Evolutionary conservation across 2,888 invertebrate species (phyloP).

Genomic region (Calliopum simillimum): DNA sequence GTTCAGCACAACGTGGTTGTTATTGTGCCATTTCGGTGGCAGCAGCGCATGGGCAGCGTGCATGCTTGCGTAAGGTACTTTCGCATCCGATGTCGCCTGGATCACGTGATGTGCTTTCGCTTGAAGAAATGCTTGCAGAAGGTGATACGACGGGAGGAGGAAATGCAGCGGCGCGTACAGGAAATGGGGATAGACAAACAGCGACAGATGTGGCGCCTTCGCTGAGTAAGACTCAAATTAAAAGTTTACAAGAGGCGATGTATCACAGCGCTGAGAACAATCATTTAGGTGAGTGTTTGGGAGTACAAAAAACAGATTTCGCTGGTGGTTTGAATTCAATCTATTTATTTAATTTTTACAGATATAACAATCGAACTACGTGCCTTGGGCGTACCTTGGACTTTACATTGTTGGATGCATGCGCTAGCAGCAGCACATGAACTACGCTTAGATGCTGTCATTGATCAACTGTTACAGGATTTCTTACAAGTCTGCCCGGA

Average conservation of each 20-base stretch:
- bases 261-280: slow-evolving; percentile 94
- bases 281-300: slow-evolving; percentile 75
- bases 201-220: slow-evolving; percentile 63
- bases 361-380: slow-evolving; percentile 91
- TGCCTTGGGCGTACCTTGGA: slow-evolving; percentile 90
- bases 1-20: slow-evolving; percentile 87
- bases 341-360: slow-evolving; percentile 55
- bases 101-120: slow-evolving; percentile 81
- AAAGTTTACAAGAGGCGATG: slow-evolving; percentile 91
- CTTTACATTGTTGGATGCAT: slow-evolving; percentile 92
- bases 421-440: slow-evolving; percentile 89
- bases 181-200: slow-evolving; percentile 49
- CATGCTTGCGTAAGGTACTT: slow-evolving; percentile 81
- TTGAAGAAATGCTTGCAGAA: slow-evolving; percentile 92
- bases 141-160: slow-evolving; percentile 75
- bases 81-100: slow-evolving; percentile 77
- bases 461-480: slow-evolving; percentile 89
- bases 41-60: slow-evolving; percentile 87
- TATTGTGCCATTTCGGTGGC: slow-evolving; percentile 91
- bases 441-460: slow-evolving; percentile 83
- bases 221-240: slow-evolving; percentile 84
- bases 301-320: not conserved
- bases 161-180: slow-evolving; percentile 28
- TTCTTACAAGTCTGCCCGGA: slow-evolving; percentile 92
- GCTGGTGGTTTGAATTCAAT: not conserved